phyloP scores from a whole-genome alignment of 2,888 invertebrate genomes.

The Scrobipalpa costella region DNA sequence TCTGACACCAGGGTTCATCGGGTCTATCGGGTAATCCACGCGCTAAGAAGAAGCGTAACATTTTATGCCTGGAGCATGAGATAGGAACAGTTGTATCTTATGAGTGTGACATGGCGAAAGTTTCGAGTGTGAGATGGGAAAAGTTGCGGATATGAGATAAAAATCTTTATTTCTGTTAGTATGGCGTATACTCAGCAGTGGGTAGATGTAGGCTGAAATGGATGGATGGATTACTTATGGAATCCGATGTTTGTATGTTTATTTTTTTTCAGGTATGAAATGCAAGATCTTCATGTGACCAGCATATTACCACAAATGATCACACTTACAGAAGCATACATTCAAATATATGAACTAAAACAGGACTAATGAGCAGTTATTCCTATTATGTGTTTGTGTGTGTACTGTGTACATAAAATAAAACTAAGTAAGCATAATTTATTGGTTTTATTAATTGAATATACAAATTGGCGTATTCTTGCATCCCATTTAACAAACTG shows the following conservation, averaged over 20 bases:
- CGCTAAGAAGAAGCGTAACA: no score
- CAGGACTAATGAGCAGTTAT: slow-evolving; percentile 57
- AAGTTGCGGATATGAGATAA: no score
- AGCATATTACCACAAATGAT: slow-evolving; percentile 99
- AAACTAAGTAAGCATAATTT: slow-evolving; percentile 43
- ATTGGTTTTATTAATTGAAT: slow-evolving; percentile 67
- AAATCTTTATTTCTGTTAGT: no score
- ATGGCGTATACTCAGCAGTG: no score
- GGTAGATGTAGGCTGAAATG: no score
- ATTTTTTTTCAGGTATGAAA: slow-evolving; percentile 82
- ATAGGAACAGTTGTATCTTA: no score
- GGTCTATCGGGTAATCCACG: no score
- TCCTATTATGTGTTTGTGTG: slow-evolving; percentile 30
- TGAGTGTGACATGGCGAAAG: no score
- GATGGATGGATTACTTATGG: no score
- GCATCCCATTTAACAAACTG: slow-evolving; percentile 56
- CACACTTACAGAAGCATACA: slow-evolving; percentile 98
- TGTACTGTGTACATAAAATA: slow-evolving; percentile 39
- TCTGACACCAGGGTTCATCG: no score
- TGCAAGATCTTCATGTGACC: slow-evolving; percentile 99
- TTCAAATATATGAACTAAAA: slow-evolving; percentile 90
- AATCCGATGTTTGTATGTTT: background rate
- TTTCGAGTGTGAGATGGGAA: no score
- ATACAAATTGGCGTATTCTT: slow-evolving; percentile 61
- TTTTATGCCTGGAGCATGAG: no score